Base-by-base conservation (phyloP, 2,888 invertebrate species). In the Papilio gigon region DNA sequence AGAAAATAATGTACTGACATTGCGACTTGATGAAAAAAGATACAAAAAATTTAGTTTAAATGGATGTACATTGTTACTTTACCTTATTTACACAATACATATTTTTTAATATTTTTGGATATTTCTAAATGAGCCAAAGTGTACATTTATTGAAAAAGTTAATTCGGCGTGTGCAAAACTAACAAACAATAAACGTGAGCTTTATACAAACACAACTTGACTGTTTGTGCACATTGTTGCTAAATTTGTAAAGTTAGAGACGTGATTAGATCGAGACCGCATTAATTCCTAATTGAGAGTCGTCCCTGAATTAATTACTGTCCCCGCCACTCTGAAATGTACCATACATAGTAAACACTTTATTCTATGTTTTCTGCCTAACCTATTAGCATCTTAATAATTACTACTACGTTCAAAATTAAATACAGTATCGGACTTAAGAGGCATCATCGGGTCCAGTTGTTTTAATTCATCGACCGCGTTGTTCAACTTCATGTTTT, bases 241-340 rank as follows among this genome's bases (percentile, higher is more conserved):
- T 30, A 58, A 58, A 58, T 58, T 30, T 17, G 17, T 30, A 4
- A 33, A 58, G 58, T 58, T 58, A 58, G 58, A 11, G 17, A 20
- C 33, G 30, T 50, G 50, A 12, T 50, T 50, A 50, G 50, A 50
- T 50, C 50, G 50, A 50, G 25, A 25, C 50, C 50, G 14, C 25
- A 25, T 25, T 50, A 50, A 14, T 14, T 50, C 25, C 22, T 12
- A 50, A 25, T 50, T 50, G 12, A 25, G 14, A 25, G 4, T 50
- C 25, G 50, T 25, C 50, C 25, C 22, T 25, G 50, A 50, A 50
- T 50, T 50, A 50, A 50, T 50, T 50, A 14, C 12, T 50, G 12
- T 50, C 22, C 22, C 14, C 25, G 12, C 11, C 6, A 25, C 3
- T 25, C 25, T 22, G 14, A 14, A 50, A 50, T 47, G 20, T 14